Base-by-base conservation (phyloP, 2,113 vertebrate genomes). In the Urocitellus parryii region DNA sequence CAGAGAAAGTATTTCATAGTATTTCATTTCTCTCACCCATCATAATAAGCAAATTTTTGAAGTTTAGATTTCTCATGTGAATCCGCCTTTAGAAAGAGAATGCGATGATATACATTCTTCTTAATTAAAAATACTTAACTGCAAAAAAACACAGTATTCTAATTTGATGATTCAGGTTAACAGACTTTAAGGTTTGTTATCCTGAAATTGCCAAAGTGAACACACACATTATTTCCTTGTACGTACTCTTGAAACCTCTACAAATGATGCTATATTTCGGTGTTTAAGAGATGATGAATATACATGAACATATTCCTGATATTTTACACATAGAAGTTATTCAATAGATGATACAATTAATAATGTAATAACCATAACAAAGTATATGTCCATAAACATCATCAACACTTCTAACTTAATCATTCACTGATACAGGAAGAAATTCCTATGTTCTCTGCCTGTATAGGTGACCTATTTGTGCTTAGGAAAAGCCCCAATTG, bases 381-480 rank as follows among this genome's bases (percentile, higher is more conserved):
- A 22, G 0, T 32, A 5, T 25, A 1, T 29, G 11, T 67, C 29
- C 10, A 0, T 11, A 5, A 45, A 16, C 1, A 34, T 1, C 11
- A n/a, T 65, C 27, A 5, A 4, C 18, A 0, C 5, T 1, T 86
- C 11, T 24, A 22, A 8, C 20, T 37, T 51, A 2, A 22, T 32
- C 5, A 0, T 20, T 51, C 34, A 45, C 4, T 6, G 7, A 53
- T 20, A 1, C 6, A 5, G 0, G 2, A 12, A 32, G 11, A 25
- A 68, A 34, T n/a, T 13, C 6, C 14, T 2, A 5, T 34, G 11
- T 2, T 14, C 53, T 37, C 1, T 17, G 32, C 0, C 51, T 77
- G n/a, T 58, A 0, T 18, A 24, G 32, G 17, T 34, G 22, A 13
- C 0, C 0, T 1, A 1, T 24, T 39, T 18, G 3, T 22, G 42